Percentiles rank a stretch among this genome's conserved stretches.
Conservation (phyloP, 1,140 invertebrate genomes). For the Alviniconcha marisindica region DNA sequence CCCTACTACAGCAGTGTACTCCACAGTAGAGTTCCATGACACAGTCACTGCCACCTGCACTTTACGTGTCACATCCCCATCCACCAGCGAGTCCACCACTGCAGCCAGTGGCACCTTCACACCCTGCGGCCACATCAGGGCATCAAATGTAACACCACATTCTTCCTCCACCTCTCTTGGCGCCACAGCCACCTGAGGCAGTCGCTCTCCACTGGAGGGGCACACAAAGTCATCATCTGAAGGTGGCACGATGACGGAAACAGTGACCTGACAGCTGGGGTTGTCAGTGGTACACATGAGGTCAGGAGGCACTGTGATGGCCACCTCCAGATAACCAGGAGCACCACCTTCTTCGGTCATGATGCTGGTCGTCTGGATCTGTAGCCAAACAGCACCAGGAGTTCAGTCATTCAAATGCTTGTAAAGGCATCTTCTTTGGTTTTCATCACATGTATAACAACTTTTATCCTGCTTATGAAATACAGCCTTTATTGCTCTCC, state of each 20-base stretch:
- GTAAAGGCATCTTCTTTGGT: no score
- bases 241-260: neutral
- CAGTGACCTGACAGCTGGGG: neutral
- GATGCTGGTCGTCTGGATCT: neutral
- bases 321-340: constrained; percentile 1
- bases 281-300: constrained; percentile 19
- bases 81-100: constrained; percentile 54
- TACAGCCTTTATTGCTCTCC: no score
- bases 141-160: constrained; percentile 44
- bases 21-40: constrained; percentile 36
- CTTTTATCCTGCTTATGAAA: no score
- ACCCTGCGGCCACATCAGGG: constrained; percentile 33
- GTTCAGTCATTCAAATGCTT: no score
- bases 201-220: constrained; percentile 18
- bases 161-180: neutral
- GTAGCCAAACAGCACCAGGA: neutral
- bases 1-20: constrained; percentile 34
- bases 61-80: constrained; percentile 50
- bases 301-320: constrained; percentile 24
- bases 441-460: no score
- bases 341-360: constrained; percentile 5
- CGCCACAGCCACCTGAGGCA: constrained; percentile 43
- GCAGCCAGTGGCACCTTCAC: constrained; percentile 50
- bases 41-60: constrained; percentile 42
- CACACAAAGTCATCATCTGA: constrained; percentile 10